Evolutionary conservation across 2,888 invertebrate species (phyloP), one percentile per base, ranked within the genome.

Genomic region (Netelia virgata): DNA sequence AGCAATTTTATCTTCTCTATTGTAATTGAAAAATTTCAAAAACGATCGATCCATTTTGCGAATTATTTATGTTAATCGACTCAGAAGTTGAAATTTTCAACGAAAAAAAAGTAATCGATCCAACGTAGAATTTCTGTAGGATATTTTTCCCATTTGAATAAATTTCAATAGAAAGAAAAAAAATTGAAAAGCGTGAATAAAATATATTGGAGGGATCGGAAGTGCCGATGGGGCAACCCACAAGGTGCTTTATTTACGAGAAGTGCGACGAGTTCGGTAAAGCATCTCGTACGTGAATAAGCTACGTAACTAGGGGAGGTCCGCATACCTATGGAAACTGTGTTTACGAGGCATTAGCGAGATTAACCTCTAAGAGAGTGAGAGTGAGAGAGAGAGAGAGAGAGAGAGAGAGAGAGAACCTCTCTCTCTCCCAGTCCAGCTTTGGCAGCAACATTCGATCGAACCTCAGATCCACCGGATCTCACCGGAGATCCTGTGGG

Each of bases 281-380:
- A 82, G 79, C 72, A 43, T 73, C 73, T 55, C 53, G 61, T 53
- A 72, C 57, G 47, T 77, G 41, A 50, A 55, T 47, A 36, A 43
- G 16, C 66, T 59, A 68, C 10, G 23, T 50, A 64, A 61, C 55
- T 63, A 53, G 28, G 53, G 23, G 18, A 47, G 64, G 73, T 75
- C 55, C 53, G 63, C 77, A 78, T 63, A 78, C 68, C 69, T 72
- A 81, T 73, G 63, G 78, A 83, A 83, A 88, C 86, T 87, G 88
- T 88, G 89, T 90, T 91, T 91, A 90, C 87, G 90, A 90, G 88
- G 87, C 88, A 90, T 90, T 91, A 90, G 86, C 83, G 85, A 87
- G 89, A 90, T 91, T 90, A 91, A 89, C 88, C 86, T 82, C 5
- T 23, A 3, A 23, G 23, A 1, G 23, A 23, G 23, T 0, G 23